A percentile compares a stretch with the other conserved stretches of the same genome.
Evolutionary conservation across 2,113 vertebrate species (phyloP).

Genomic region (Malurus melanocephalus): DNA sequence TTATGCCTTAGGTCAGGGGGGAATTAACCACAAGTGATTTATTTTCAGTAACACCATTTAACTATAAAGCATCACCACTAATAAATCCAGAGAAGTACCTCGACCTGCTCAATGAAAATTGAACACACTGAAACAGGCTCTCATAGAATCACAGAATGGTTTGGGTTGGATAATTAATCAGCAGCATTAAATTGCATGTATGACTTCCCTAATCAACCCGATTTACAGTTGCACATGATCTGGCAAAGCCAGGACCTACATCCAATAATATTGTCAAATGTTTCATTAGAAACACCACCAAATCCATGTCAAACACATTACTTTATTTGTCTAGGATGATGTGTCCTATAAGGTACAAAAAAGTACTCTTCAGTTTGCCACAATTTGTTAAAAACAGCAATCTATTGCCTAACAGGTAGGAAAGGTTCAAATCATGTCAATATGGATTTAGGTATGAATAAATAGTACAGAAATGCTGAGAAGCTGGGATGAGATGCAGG

Average conservation of each 20-base stretch:
- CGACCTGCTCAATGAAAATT: neutral
- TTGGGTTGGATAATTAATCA: neutral
- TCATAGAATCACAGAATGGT: neutral
- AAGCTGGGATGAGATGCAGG: constrained; percentile 71
- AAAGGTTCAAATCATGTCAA: constrained; percentile 71
- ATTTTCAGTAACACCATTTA: constrained; percentile 46
- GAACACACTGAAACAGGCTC: neutral
- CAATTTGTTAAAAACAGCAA: constrained; percentile 90
- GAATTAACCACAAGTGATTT: neutral
- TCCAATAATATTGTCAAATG: constrained; percentile 19
- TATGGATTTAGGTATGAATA: constrained; percentile 73
- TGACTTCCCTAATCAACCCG: neutral
- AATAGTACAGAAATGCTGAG: constrained; percentile 84
- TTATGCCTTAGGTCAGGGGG: neutral
- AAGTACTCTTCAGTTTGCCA: constrained; percentile 82
- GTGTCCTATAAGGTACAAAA: constrained; percentile 92
- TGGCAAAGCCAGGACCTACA: constrained; percentile 50
- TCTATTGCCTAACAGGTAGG: constrained; percentile 79
- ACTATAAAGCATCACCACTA: constrained; percentile 20
- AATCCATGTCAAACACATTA: constrained; percentile 85
- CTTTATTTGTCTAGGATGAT: constrained; percentile 91
- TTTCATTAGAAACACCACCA: constrained; percentile 77
- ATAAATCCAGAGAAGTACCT: constrained; percentile 40
- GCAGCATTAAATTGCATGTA: neutral
- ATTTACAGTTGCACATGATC: neutral